phyloP scores from a whole-genome alignment of 1,140 invertebrate species.

The Capitella teleta region DNA sequence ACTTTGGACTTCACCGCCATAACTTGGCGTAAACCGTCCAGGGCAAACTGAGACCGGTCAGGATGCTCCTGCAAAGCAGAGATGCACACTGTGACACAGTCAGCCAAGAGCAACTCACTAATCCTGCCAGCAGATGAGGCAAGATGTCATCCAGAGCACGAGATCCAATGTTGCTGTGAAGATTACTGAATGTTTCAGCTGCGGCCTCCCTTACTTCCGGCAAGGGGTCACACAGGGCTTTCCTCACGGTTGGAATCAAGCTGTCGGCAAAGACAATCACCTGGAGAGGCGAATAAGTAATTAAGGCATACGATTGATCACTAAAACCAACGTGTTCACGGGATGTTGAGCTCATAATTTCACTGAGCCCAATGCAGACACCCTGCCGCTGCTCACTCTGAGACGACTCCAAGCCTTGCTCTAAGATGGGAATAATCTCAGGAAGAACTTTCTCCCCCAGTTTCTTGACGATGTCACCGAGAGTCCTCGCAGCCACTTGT shows the following conservation, averaged over 20 bases:
- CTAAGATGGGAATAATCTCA: conserved; percentile 95
- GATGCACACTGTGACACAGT: neutral
- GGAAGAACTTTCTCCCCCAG: conserved; percentile 92
- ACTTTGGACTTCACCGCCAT: conserved; percentile 93
- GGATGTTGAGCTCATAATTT: conserved; percentile 94
- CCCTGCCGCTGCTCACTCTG: conserved; percentile 88
- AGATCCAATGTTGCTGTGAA: conserved; percentile 86
- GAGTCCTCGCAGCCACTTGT: conserved; percentile 80
- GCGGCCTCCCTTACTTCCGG: conserved; percentile 87
- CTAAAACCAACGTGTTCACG: conserved; percentile 60
- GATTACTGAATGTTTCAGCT: conserved; percentile 89
- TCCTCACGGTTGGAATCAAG: conserved; percentile 89
- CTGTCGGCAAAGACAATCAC: conserved; percentile 62
- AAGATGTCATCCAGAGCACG: conserved; percentile 95
- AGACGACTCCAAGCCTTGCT: conserved; percentile 80
- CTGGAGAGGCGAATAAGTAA: conserved; percentile 15
- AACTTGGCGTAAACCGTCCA: conserved; percentile 89
- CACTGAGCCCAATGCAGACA: conserved; percentile 93
- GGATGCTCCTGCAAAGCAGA: conserved; percentile 53
- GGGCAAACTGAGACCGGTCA: conserved; percentile 55
- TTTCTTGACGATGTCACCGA: conserved; percentile 95
- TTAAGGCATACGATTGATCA: no score
- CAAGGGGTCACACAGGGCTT: conserved; percentile 83
- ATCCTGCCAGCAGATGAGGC: conserved; percentile 71
- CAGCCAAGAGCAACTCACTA: conserved; percentile 42